Percentiles rank a stretch among this genome's conserved stretches.
These are phyloP conservation scores for Cynopterus sphinx DNA, from an alignment of 2,797 vertebrate genomes.

Conservation along the genomic window DNA sequence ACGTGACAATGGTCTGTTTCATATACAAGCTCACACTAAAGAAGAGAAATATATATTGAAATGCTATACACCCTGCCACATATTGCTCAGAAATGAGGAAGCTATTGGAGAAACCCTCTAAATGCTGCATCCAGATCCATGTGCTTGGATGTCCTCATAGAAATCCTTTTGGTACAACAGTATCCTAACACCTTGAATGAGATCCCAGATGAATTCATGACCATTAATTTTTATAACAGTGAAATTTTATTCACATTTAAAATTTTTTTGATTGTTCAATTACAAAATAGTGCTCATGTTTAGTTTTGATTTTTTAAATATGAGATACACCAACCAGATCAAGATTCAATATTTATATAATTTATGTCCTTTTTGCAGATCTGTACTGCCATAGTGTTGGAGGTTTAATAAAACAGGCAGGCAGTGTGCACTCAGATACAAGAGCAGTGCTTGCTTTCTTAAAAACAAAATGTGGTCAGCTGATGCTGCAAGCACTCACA, in stretches of 20 bases:
- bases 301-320: neutral
- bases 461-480: neutral
- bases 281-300: neutral
- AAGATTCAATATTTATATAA: neutral
- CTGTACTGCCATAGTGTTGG: neutral
- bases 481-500: neutral
- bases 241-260: neutral
- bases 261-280: neutral
- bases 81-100: neutral
- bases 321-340: neutral
- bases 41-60: neutral
- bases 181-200: neutral
- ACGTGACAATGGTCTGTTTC: neutral
- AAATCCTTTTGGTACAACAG: neutral
- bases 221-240: neutral
- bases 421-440: too few relatives aligned
- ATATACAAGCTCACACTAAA: neutral
- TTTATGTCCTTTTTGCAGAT: neutral
- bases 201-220: neutral
- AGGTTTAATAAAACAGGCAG: neutral
- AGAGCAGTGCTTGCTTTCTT: neutral
- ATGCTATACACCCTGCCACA: rapidly evolving
- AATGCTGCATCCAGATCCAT: too few relatives aligned
- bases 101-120: neutral
- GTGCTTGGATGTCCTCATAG: neutral